A percentile compares a stretch with the other conserved stretches of the same genome.
Evolutionary conservation across 1,140 invertebrate species (phyloP).

Genomic region (Potamilus streckersoni): DNA sequence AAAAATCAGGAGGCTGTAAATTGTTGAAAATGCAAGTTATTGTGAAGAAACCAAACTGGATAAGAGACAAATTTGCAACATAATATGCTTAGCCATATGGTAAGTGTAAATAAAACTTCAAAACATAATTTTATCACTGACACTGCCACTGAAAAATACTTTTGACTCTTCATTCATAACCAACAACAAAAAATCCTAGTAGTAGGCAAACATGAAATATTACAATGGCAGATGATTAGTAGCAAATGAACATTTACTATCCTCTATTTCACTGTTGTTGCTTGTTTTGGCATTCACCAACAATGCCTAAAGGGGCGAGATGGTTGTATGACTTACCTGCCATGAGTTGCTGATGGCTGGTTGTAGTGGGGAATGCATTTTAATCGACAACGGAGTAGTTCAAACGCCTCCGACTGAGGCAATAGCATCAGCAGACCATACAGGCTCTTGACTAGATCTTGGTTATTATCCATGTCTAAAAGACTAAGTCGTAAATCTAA

Average conservation of each 20-base stretch:
- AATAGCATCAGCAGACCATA: conserved; percentile 98
- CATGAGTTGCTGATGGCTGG: conserved; percentile 34
- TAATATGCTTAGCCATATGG: too few species aligned
- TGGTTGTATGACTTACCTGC: conserved; percentile 28
- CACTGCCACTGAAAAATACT: neutral
- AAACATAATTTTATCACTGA: too few species aligned
- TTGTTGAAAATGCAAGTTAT: too few species aligned
- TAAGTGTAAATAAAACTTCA: too few species aligned
- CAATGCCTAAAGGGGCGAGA: neutral
- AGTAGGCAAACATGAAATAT: neutral
- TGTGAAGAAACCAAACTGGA: too few species aligned
- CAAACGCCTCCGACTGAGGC: conserved; percentile 97
- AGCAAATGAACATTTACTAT: neutral
- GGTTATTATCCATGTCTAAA: conserved; percentile 83
- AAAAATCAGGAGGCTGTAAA: too few species aligned
- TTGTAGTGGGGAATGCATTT: conserved; percentile 82
- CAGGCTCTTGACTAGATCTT: conserved; percentile 86
- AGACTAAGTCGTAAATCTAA: conserved; percentile 92
- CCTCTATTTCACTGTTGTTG: neutral
- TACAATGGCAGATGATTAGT: neutral
- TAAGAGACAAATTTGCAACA: too few species aligned
- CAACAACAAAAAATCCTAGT: neutral
- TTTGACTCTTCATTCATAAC: neutral
- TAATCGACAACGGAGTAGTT: conserved; percentile 85
- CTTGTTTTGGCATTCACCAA: neutral